Conservation (phyloP, 2,888 invertebrate genomes). For the Drosophila antonietae region DNA sequence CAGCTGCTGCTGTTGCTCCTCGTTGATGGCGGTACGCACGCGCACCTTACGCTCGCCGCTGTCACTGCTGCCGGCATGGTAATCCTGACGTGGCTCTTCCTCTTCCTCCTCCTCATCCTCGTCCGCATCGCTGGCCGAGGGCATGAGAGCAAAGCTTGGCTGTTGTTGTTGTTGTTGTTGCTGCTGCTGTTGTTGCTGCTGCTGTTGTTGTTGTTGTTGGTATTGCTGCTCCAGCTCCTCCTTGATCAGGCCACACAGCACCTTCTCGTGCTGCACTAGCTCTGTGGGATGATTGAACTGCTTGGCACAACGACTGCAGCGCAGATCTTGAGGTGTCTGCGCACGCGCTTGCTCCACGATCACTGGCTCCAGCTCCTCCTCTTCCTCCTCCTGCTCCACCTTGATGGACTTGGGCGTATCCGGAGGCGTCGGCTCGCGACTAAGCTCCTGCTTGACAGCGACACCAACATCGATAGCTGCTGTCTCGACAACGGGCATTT, state of each 20-base stretch:
- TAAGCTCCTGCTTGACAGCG: constrained; percentile 56
- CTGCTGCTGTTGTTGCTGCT: constrained; percentile 54
- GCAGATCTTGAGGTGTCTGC: constrained; percentile 72
- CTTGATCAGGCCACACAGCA: constrained; percentile 85
- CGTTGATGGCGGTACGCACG: constrained; percentile 96
- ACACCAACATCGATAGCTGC: constrained; percentile 1
- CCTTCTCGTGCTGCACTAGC: constrained; percentile 90
- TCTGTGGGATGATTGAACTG: constrained; percentile 87
- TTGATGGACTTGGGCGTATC: constrained; percentile 58
- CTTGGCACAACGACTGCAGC: constrained; percentile 87
- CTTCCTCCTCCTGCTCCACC: constrained; percentile 38
- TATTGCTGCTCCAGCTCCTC: constrained; percentile 85
- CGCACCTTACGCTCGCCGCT: constrained; percentile 91
- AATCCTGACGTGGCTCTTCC: constrained; percentile 65
- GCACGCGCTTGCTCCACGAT: constrained; percentile 2
- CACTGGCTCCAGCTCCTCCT: constrained; percentile 80
- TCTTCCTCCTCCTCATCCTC: constrained; percentile 70
- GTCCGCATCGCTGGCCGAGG: constrained; percentile 87
- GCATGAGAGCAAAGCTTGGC: constrained; percentile 56
- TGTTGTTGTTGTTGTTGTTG: constrained; percentile 51
- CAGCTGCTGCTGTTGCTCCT: constrained; percentile 95
- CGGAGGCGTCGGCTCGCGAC: constrained; percentile 80
- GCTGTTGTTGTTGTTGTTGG: constrained; percentile 67
- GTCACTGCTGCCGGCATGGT: constrained; percentile 84
- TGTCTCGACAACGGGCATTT: constrained; percentile 10